Evolutionary conservation across 2,888 invertebrate genomes (phyloP).

Genomic region (Eulithis testata): DNA sequence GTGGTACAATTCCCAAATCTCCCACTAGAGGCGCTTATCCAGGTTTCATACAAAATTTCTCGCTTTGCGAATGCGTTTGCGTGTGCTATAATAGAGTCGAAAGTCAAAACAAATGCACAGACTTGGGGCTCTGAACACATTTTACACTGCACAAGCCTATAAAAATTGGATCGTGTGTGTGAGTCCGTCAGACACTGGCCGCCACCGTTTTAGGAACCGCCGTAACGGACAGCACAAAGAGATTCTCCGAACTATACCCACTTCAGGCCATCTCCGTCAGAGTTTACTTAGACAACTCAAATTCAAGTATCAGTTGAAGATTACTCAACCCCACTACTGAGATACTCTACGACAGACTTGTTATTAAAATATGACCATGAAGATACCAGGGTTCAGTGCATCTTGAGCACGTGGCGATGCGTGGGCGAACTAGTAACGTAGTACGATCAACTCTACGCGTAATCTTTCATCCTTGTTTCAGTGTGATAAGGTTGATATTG

Average conservation of each 20-base stretch:
- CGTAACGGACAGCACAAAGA: constrained; percentile 19
- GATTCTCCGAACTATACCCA: constrained; percentile 17
- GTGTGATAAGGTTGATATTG: constrained; percentile 22
- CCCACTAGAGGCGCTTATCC: too few species aligned
- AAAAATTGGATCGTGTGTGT: neutral
- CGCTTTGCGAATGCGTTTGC: too few species aligned
- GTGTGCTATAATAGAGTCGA: too few species aligned
- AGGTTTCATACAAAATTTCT: too few species aligned
- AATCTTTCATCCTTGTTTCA: constrained; percentile 20
- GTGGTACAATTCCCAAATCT: too few species aligned
- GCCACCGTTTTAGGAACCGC: neutral
- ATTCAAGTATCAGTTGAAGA: constrained; percentile 30
- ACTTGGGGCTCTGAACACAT: too few species aligned
- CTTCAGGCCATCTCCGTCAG: constrained; percentile 10
- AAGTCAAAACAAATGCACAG: too few species aligned
- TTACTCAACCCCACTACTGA: constrained; percentile 30
- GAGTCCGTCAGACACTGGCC: neutral
- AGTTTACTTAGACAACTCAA: constrained; percentile 26
- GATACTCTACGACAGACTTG: constrained; percentile 31
- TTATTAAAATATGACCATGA: constrained; percentile 46
- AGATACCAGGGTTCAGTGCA: constrained; percentile 49
- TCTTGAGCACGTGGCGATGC: constrained; percentile 61
- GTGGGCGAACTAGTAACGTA: constrained; percentile 71
- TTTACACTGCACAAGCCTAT: too few species aligned
- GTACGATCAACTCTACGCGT: constrained; percentile 36